Conservation (phyloP, 2,113 vertebrate species). For the Erinaceus europaeus region DNA sequence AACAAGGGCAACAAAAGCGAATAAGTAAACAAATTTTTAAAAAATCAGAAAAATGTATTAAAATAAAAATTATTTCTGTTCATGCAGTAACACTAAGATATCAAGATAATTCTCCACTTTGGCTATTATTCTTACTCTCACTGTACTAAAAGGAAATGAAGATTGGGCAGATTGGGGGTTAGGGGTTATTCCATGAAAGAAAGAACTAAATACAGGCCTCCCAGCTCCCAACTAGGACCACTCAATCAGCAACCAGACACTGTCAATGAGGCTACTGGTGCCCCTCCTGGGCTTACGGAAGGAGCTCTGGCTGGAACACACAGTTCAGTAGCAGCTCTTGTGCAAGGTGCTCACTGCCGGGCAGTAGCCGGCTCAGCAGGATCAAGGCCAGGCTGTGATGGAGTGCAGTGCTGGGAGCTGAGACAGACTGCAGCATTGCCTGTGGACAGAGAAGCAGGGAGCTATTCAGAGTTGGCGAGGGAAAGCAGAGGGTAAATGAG, state of each 20-base stretch:
- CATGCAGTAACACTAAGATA: no score
- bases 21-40: no score
- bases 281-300: conserved; percentile 86
- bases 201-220: neutral
- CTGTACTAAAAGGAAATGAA: neutral
- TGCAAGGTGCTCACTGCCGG: conserved; percentile 92
- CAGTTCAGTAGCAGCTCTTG: conserved; percentile 87
- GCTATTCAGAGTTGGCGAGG: neutral
- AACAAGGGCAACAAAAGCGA: no score
- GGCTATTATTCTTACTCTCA: neutral
- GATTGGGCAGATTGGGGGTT: neutral
- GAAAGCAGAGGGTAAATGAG: neutral
- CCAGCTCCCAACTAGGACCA: neutral
- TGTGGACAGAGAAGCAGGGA: conserved; percentile 59
- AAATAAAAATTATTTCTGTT: no score
- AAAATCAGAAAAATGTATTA: no score
- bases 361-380: conserved; percentile 89
- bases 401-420: conserved; percentile 82
- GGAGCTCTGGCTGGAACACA: conserved; percentile 90
- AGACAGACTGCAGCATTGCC: conserved; percentile 81
- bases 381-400: conserved; percentile 89
- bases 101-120: neutral
- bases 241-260: neutral
- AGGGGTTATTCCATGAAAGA: neutral
- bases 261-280: neutral